Base-by-base conservation (phyloP, 2,888 invertebrate genomes). In the Crematogaster levior region DNA sequence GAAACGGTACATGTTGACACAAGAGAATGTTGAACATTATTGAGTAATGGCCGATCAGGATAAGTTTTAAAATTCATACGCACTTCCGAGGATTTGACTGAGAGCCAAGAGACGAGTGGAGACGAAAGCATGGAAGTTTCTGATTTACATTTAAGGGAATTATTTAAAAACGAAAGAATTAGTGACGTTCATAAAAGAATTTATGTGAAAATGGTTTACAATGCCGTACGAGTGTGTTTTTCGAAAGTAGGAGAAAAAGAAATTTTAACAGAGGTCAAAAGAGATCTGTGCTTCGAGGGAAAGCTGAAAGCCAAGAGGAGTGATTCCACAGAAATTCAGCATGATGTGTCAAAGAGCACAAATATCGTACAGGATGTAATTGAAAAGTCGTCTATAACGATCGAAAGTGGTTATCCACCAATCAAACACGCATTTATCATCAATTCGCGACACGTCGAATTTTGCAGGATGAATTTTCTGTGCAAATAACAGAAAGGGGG, bases 321-420 rank as follows among this genome's bases (percentile, higher is more conserved):
- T 53, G 77, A 66, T 27, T 61, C 9, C 12, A 48, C 77, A 53
- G 53, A 77, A 77, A 77, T 24, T 53, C 66, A 48, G 34, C 34
- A n/a, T 63, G n/a, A 51, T 9, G 63, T n/a, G 21, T 37, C 48
- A n/a, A 37, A 18, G n/a, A 74, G 18, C 15, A 27, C 63, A 34
- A 75, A 63, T 63, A 24, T 48, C 66, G 21, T 37, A 21, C 53
- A 43, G 21, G 30, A n/a, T 30, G 56, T 68, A 24, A 68, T 77
- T 56, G 77, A 56, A 56, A 56, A 37, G 30, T 40, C 18, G 27
- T 65, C 37, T 9, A 51, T 18, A n/a, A 18, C 53, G 27, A 66
- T 53, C 21, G 66, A 66, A 34, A 65, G 6, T 58, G 75, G 10
- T 40, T 21, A 21, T 0, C 21, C 12, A 30, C 51, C 68, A 51